Base-by-base conservation (phyloP, 1,140 invertebrate genomes). In the Megathymus violae region DNA sequence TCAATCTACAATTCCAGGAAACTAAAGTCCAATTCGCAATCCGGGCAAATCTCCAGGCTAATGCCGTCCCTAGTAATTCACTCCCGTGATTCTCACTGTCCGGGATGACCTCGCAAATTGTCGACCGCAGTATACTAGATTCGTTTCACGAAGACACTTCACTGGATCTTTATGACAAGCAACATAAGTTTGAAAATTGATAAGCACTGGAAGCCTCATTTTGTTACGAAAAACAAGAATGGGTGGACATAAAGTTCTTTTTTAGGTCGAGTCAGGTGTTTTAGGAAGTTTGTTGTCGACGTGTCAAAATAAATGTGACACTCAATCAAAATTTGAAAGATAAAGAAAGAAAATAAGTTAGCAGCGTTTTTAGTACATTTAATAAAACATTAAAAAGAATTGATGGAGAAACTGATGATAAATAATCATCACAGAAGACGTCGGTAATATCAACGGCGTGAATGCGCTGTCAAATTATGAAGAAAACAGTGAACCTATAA, bases 31-130 rank as follows among this genome's bases (percentile, higher is more conserved):
- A 46, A 62, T 59, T 52, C 40, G 61, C 38, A 63, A 61, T 51
- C 48, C 44, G 56, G 11, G 25, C 48, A 67, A 67, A 67, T 64
- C 64, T 56, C 59, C 62, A 47, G 67, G 54, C 40, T 70, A 69
- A 67, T 67, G 50, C 68, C 56, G 38, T 19, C 51, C 58, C 62
- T 61, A 63, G 64, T 65, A 70, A 64, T 69, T 69, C 63, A 69
- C 65, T 59, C 25, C 59, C 48, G 59, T 56, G 68, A 63, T 66
- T 70, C 59, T 60, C 15, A 13, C 14, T 36, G 43, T 60, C 62
- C 64, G 36, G 62, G 41, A 56, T 47, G 40, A 52, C 27, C 58
- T 64, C 65, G 40, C 62, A 69, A 64, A 67, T 71, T 71, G 50
- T 62, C 17, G 34, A 51, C 62, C 67, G 52, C 62, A 43, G 62